Base-by-base conservation (phyloP, 2,797 vertebrate genomes). In the Myiotriccus ornatus region DNA sequence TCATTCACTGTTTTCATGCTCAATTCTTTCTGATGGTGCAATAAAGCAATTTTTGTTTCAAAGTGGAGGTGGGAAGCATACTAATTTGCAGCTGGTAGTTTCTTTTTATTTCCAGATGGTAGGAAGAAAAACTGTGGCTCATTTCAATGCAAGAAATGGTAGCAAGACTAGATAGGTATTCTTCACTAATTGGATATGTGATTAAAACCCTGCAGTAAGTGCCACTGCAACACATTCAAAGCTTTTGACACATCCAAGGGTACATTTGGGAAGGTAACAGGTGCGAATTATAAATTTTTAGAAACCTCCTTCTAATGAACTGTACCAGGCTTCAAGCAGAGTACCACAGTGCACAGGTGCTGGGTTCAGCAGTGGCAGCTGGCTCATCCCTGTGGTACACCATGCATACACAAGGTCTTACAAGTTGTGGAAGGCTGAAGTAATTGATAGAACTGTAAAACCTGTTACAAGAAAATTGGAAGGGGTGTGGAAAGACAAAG, bases 51-150 rank as follows among this genome's bases (percentile, higher is more conserved):
- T 89, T 87, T 77, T 94, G 27, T 68, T 84, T 93, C 78, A 63
- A 63, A 85, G 69, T 56, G 68, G 62, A 96, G 94, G 79, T 84
- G 73, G 56, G 70, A 68, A 82, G 82, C 53, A 82, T 73, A 47
- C 50, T 87, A 59, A 93, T 97, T 80, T 80, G 57, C 87, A 80
- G 81, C 49, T 96, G 59, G 30, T 67, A 91, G 47, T 67, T 92
- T 88, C 57, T 73, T 89, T 70, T 89, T 79, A 39, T 94, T 86
- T 87, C 60, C 62, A 85, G 56, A 64, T 65, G 46, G 75, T 44
- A 59, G 57, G 39, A 82, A 44, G 22, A 75, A 59, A 78, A 84
- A 71, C 53, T 68, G 60, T 44, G 60, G 28, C 70, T 94, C 28
- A 22, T 76, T 91, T 74, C 30, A 77, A 37, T 79, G 62, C 2